Conservation (phyloP, 2,888 invertebrate species). For the Eudemis profundana region DNA sequence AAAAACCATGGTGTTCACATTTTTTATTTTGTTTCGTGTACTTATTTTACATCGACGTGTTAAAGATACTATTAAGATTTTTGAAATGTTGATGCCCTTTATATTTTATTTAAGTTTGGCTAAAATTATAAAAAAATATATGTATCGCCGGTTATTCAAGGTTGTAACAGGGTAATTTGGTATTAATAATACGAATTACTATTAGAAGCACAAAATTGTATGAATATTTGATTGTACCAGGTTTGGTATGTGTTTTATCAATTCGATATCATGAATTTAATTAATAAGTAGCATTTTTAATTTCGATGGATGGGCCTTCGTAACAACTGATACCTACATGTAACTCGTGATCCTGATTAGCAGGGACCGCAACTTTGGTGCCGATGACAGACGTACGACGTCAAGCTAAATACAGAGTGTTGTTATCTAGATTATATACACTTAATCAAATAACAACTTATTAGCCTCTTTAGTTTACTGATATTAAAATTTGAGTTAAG, state of each 20-base stretch:
- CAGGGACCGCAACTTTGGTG: no score
- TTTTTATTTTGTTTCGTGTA: background rate
- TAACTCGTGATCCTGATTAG: no score
- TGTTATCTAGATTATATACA: no score
- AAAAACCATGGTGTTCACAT: no score
- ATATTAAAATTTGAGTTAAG: no score
- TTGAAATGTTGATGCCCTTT: constrained; percentile 4
- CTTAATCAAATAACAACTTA: no score
- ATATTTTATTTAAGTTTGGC: constrained; percentile 19
- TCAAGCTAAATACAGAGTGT: no score
- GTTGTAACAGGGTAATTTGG: constrained; percentile 73
- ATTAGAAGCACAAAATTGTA: constrained; percentile 60
- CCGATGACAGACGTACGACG: no score
- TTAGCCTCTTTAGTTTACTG: no score
- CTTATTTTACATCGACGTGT: background rate
- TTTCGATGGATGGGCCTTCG: constrained; percentile 8
- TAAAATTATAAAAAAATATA: constrained; percentile 20
- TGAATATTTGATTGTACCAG: constrained; percentile 45
- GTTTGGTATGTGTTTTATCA: constrained; percentile 28
- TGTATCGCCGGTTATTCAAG: constrained; percentile 63
- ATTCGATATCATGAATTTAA: constrained; percentile 15
- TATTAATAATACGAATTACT: constrained; percentile 48
- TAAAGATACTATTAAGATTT: background rate
- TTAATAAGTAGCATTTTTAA: constrained; percentile 27
- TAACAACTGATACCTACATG: background rate